Base-by-base conservation (phyloP, 2,888 invertebrate species). In the Xestoiulus laeticollis region DNA sequence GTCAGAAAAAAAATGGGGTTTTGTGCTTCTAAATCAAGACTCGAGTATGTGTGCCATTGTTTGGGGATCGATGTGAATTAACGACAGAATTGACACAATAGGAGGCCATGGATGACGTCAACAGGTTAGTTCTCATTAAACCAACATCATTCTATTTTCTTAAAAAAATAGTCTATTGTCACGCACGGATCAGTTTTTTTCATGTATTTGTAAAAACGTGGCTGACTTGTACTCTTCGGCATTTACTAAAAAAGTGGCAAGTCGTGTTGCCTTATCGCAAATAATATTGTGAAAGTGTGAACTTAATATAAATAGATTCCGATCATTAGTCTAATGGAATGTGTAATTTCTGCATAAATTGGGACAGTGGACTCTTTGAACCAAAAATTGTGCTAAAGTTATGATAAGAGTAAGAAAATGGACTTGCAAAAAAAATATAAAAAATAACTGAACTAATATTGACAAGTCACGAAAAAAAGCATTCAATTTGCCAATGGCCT, bases 401-500 rank as follows among this genome's bases (percentile, higher is more conserved):
- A 30, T 78, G 78, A 78, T 78, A 30, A 78, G 78, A 26, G n/a
- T 26, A 78, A 30, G 78, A 78, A 78, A 78, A 78, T 78, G 22
- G 26, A 26, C 78, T 8, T 14, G 14, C 78, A 26, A 78, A 78
- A 78, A n/a, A n/a, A n/a, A n/a, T n/a, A n/a, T n/a, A n/a, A n/a
- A n/a, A 48, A 78, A 26, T 30, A 30, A 26, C 30, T 78, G 78
- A 68, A 68, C 59, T 68, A 68, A 78, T 78, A 78, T 78, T 78
- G 78, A 78, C 78, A 78, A 78, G 78, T 78, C 78, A 78, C 78
- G 78, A 78, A 78, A 78, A 68, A 78, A 78, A 78, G 78, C 78
- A 78, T 78, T 30, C 78, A 78, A 22, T 78, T 78, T 78, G 78
- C 78, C 78, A 78, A 30, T 78, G 78, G 78, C 78, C 78, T 78